Conservation (phyloP, 2,797 vertebrate species). For the Crocodylus rhombifer region DNA sequence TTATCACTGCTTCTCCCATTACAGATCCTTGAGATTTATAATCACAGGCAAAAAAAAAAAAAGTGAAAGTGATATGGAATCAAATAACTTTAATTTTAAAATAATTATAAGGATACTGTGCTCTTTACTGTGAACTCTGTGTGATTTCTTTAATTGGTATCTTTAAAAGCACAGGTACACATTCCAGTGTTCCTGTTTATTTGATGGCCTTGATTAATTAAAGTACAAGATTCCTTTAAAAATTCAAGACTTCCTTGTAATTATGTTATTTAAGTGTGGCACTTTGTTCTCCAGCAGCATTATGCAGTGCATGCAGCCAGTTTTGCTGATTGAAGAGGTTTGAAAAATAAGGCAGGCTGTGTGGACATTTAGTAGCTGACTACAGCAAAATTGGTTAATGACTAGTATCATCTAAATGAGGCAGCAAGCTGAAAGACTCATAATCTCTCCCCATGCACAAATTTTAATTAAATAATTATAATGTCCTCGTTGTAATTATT, state of each 20-base stretch:
- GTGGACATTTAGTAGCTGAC: constrained; percentile 78
- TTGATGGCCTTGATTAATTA: constrained; percentile 59
- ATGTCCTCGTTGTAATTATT: constrained; percentile 83
- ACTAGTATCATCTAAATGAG: constrained; percentile 82
- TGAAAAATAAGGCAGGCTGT: constrained; percentile 68
- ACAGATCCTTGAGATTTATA: not conserved
- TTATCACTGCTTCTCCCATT: not conserved
- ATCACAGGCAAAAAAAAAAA: not conserved
- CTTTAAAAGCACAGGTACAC: constrained; percentile 60
- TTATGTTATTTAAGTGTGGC: constrained; percentile 24
- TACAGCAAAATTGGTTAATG: constrained; percentile 82
- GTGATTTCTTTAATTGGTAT: constrained; percentile 47
- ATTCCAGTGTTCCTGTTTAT: constrained; percentile 56
- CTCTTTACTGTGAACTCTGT: not conserved
- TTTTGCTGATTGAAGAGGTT: constrained; percentile 82
- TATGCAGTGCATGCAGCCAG: constrained; percentile 65
- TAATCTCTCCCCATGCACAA: constrained; percentile 82
- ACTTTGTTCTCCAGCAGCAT: constrained; percentile 48
- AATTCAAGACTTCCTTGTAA: constrained; percentile 32
- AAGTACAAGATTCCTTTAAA: constrained; percentile 63
- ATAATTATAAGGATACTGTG: constrained; percentile 13
- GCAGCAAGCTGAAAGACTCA: constrained; percentile 79
- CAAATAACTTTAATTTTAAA: constrained; percentile 4
- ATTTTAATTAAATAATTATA: constrained; percentile 86
- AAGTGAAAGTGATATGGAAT: not conserved